Evolutionary conservation across 2,888 invertebrate species (phyloP).

Genomic region (Holacanthella duospinosa): DNA sequence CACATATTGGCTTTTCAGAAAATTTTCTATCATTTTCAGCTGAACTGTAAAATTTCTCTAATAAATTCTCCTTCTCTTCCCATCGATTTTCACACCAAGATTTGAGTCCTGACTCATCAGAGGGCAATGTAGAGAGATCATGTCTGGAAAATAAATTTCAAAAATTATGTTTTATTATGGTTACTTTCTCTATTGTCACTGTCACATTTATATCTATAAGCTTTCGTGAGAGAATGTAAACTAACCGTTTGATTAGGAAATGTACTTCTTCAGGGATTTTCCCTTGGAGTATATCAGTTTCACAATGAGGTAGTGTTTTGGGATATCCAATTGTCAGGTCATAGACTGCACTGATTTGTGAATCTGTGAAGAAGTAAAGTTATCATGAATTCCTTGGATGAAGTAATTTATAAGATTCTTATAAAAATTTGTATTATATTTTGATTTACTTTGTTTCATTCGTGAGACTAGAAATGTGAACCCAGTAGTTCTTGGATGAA

Average conservation of each 20-base stretch:
- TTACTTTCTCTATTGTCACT: not conserved
- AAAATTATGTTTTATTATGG: not conserved
- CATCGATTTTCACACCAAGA: slow-evolving; percentile 57
- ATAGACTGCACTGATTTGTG: slow-evolving; percentile 64
- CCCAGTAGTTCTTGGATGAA: slow-evolving; percentile 80
- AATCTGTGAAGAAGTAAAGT: slow-evolving; percentile 40
- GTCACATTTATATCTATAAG: too few relatives aligned
- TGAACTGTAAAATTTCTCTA: slow-evolving; percentile 49
- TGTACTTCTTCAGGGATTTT: slow-evolving; percentile 63
- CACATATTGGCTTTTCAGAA: too few relatives aligned
- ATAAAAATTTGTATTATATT: slow-evolving; percentile 16
- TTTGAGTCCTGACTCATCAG: slow-evolving; percentile 49
- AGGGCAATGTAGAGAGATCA: slow-evolving; percentile 50
- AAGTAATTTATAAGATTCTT: too few relatives aligned
- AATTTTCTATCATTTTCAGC: slow-evolving; percentile 13
- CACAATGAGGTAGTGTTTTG: slow-evolving; percentile 60
- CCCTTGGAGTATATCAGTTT: slow-evolving; percentile 55
- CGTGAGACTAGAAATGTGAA: slow-evolving; percentile 46
- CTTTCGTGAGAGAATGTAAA: too few relatives aligned
- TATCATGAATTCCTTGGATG: not conserved
- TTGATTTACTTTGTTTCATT: slow-evolving; percentile 45
- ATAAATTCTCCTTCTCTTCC: slow-evolving; percentile 54
- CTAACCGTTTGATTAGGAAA: slow-evolving; percentile 59
- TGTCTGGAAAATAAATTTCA: slow-evolving; percentile 46
- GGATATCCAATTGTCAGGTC: slow-evolving; percentile 80